Percentiles rank a stretch among this genome's conserved stretches.
Evolutionary conservation across 1,140 invertebrate genomes (phyloP).

Genomic region (Megalopta genalis): DNA sequence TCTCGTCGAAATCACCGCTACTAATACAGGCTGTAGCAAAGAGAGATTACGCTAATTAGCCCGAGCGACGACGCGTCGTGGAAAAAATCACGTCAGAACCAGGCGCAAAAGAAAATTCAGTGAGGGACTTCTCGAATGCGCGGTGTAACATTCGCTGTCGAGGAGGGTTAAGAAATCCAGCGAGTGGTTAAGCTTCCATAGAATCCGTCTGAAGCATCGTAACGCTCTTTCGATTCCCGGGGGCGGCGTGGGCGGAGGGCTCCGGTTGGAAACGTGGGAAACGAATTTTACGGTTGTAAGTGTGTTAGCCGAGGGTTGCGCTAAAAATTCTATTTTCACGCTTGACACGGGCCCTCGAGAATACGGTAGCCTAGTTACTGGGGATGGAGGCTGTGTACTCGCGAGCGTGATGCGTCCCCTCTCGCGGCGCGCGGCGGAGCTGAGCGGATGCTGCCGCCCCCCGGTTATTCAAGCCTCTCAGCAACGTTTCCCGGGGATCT

Average conservation of each 20-base stretch:
- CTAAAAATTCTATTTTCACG: constrained; percentile 58
- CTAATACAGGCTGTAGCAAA: no score
- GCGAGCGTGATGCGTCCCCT: constrained; percentile 28
- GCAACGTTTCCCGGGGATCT: constrained; percentile 27
- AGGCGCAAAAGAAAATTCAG: no score
- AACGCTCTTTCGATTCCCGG: constrained; percentile 5
- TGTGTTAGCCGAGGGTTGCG: constrained; percentile 20
- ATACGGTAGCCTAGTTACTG: constrained; percentile 42
- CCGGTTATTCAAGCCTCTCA: constrained; percentile 42
- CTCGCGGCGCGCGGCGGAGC: not conserved
- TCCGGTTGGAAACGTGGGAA: not conserved
- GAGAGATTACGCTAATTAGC: no score
- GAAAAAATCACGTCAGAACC: no score
- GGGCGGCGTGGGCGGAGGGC: not conserved
- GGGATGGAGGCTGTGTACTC: constrained; percentile 29
- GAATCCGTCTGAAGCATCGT: constrained; percentile 3
- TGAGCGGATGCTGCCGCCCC: not conserved
- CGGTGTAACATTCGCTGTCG: no score
- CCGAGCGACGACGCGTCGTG: no score
- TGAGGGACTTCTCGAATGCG: no score
- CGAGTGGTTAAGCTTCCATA: not conserved
- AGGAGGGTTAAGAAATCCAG: constrained; percentile 5
- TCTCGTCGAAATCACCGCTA: no score
- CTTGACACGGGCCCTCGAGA: constrained; percentile 35
- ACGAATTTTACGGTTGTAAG: constrained; percentile 32